These are phyloP conservation scores for Cephalotes varians DNA, from an alignment of 2,888 invertebrate genomes.

Conservation along the genomic window DNA sequence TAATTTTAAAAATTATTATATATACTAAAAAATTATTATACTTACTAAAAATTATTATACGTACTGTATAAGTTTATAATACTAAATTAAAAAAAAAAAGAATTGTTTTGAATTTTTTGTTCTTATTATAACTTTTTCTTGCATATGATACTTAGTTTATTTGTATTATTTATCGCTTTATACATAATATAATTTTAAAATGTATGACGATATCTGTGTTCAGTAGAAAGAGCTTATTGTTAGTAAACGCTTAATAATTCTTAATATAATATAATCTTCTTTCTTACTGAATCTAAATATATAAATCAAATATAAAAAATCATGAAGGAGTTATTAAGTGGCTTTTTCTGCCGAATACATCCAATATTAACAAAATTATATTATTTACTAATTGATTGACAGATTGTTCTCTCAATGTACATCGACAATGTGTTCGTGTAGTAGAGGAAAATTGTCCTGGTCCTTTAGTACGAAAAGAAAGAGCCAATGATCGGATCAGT, in stretches of 20 bases:
- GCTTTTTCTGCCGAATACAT: not conserved
- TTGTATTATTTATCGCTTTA: no score
- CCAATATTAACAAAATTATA: not conserved
- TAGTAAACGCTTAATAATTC: not conserved
- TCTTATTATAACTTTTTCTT: not conserved
- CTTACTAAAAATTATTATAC: no score
- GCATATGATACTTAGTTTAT: no score
- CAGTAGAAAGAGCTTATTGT: no score
- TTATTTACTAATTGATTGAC: conserved; percentile 72
- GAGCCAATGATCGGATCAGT: conserved; percentile 90
- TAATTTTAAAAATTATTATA: not conserved
- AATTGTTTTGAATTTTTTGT: not conserved
- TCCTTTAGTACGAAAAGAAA: conserved; percentile 88
- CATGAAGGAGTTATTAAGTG: not conserved
- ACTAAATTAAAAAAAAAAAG: not conserved
- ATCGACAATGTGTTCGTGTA: conserved; percentile 92
- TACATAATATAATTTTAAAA: no score
- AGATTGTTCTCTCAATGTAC: conserved; percentile 96
- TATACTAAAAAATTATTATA: no score
- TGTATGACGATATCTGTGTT: no score
- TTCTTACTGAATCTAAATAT: not conserved
- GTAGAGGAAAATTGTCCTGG: conserved; percentile 94
- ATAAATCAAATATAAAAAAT: not conserved
- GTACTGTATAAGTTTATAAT: not conserved
- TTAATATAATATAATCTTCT: no score